Evolutionary conservation across 2,113 vertebrate genomes (phyloP), one percentile per base, ranked within the genome.

Genomic region (Gymnobelideus leadbeateri): DNA sequence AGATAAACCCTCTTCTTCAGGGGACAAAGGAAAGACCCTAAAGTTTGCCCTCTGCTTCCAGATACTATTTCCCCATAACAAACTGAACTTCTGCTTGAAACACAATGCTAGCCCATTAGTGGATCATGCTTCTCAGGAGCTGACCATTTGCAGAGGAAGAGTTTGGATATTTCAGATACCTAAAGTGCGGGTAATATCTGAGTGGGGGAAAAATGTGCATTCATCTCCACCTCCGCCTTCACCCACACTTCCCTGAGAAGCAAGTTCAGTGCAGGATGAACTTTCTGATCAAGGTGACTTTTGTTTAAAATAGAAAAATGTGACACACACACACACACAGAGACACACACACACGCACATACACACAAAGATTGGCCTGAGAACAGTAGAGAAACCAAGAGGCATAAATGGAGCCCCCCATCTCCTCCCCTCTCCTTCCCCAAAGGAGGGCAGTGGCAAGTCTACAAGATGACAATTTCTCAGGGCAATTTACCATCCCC

Each of bases 211-310:
- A 77, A 91, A 47, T 8, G 4, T 12, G 16, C 26, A 37, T 3
- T 55, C 61, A 28, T 90, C 57, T 37, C 0, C 10, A 9, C 89
- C 49, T 84, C 1, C 25, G 0, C 57, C 54, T 54, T 92, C 94
- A 52, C 94, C 94, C 68, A 93, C 91, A 1, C 50, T 47, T 0
- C 89, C 93, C 95, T 91, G 90, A 11, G 90, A 93, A 95, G 91
- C 93, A 50, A 25, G 93, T 94, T 92, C 95, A 55, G 47, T 0
- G 19, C 92, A 43, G 89, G 94, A 95, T 52, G 94, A 95, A 57
- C 49, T 57, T 91, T 43, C 90, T 43, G 43, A 92, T 92, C 93
- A 97, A 97, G 97, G 96, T 96, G 95, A 98, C 97, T 91, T 96
- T 93, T 93, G 92, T 92, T 92, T 93, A 93, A 96, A 96, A 95